phyloP scores from a whole-genome alignment of 2,888 invertebrate genomes.

The Notodonta ziczac region DNA sequence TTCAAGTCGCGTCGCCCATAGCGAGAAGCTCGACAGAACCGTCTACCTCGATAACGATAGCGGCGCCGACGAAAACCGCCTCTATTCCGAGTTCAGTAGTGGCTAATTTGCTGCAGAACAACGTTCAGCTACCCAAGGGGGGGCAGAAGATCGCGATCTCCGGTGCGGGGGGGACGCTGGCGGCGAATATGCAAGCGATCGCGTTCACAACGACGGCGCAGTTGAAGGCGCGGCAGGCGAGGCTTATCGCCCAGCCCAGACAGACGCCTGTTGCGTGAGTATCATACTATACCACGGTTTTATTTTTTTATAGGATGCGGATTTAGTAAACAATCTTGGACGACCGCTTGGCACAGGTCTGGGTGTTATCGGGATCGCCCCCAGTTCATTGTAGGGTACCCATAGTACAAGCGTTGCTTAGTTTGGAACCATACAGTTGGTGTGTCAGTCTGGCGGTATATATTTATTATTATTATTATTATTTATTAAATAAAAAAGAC shows the following conservation, averaged over 20 bases:
- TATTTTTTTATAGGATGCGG: too few relatives aligned
- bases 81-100: slow-evolving; percentile 62
- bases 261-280: slow-evolving; percentile 58
- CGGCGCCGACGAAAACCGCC: slow-evolving; percentile 51
- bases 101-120: slow-evolving; percentile 63
- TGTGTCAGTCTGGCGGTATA: too few relatives aligned
- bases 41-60: slow-evolving; percentile 48
- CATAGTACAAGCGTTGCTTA: too few relatives aligned
- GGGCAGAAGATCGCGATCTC: slow-evolving; percentile 67
- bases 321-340: too few relatives aligned
- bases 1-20: slow-evolving; percentile 47
- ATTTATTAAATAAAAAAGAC: too few relatives aligned
- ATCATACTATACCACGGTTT: background rate
- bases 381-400: too few relatives aligned
- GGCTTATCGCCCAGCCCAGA: slow-evolving; percentile 54
- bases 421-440: too few relatives aligned
- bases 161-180: slow-evolving; percentile 52
- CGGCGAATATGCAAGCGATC: slow-evolving; percentile 68
- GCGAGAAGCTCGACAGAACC: slow-evolving; percentile 40
- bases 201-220: slow-evolving; percentile 64
- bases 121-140: slow-evolving; percentile 54
- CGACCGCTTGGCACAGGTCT: too few relatives aligned
- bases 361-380: too few relatives aligned
- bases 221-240: slow-evolving; percentile 61
- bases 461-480: too few relatives aligned